Evolutionary conservation across 2,113 vertebrate genomes (phyloP).

Genomic region (Macquaria australasica): DNA sequence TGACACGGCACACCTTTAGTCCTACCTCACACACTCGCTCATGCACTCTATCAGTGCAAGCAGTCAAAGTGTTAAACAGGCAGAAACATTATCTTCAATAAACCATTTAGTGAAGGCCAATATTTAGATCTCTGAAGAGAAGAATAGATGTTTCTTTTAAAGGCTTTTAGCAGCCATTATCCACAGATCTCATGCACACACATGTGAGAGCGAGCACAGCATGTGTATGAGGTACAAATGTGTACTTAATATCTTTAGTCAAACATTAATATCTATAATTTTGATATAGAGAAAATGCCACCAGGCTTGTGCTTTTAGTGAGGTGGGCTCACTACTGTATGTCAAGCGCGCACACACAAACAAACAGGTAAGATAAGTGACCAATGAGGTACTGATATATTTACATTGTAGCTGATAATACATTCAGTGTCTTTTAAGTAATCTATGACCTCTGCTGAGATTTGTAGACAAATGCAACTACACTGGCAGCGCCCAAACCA

Average conservation of each 20-base stretch:
- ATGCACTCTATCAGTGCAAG: constrained; percentile 82
- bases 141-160: constrained; percentile 73
- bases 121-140: constrained; percentile 82
- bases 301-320: constrained; percentile 1
- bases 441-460: constrained; percentile 51
- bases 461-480: constrained; percentile 13
- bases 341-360: not conserved
- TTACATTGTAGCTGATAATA: constrained; percentile 27
- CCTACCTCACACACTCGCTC: constrained; percentile 76
- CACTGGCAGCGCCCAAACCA: not conserved
- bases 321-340: constrained; percentile 8
- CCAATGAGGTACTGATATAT: not conserved
- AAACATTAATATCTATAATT: constrained; percentile 38
- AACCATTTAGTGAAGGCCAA: constrained; percentile 68
- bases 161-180: constrained; percentile 81
- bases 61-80: constrained; percentile 68
- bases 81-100: constrained; percentile 82
- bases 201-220: not conserved
- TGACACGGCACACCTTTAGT: constrained; percentile 52
- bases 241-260: constrained; percentile 37
- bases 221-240: constrained; percentile 16
- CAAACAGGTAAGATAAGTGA: constrained; percentile 7
- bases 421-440: constrained; percentile 8
- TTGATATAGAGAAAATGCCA: constrained; percentile 12
- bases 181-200: constrained; percentile 70